phyloP scores from a whole-genome alignment of 2,888 invertebrate genomes.

The Buathra laborator region DNA sequence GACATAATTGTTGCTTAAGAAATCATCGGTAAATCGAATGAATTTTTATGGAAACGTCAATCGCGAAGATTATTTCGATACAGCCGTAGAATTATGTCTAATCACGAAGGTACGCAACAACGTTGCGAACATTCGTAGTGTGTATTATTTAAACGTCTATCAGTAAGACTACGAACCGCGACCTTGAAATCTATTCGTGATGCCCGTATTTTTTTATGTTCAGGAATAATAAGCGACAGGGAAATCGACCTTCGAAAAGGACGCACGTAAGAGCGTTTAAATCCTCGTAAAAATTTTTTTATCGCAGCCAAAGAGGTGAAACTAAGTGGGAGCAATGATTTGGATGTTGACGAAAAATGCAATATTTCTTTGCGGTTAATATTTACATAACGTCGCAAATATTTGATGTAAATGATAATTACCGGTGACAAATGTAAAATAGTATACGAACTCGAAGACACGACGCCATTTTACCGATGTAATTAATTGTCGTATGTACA shows the following conservation, averaged over 20 bases:
- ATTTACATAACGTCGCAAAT: constrained; percentile 22
- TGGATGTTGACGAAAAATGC: no score
- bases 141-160: constrained; percentile 31
- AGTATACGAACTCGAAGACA: background rate
- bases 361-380: background rate
- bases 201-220: constrained; percentile 39
- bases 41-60: background rate
- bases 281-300: constrained; percentile 19
- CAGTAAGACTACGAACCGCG: constrained; percentile 45
- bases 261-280: constrained; percentile 36
- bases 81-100: background rate
- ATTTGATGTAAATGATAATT: background rate
- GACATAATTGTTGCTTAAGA: no score
- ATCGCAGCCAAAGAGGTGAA: background rate
- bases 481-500: background rate
- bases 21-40: background rate
- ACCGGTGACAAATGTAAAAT: constrained; percentile 7
- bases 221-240: constrained; percentile 38
- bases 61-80: background rate
- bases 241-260: constrained; percentile 66
- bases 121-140: background rate
- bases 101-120: background rate
- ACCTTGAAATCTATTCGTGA: constrained; percentile 33
- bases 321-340: background rate
- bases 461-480: background rate